Base-by-base conservation (phyloP, 1,140 invertebrate genomes). In the Proales similis region DNA sequence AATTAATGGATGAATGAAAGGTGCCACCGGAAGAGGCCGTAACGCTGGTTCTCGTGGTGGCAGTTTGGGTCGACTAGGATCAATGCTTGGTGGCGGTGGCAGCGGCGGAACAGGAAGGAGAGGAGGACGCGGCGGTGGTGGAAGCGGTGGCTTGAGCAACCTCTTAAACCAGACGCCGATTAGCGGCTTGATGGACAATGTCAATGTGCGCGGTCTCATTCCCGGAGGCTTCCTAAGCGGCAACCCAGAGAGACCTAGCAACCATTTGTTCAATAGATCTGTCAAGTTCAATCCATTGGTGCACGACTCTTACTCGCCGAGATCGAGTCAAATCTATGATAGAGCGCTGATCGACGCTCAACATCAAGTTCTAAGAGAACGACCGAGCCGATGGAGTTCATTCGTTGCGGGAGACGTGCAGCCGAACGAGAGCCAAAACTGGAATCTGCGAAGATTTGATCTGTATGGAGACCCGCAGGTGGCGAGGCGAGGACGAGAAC, bases 241-340 rank as follows among this genome's bases (percentile, higher is more conserved):
- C n/a, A n/a, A n/a, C n/a, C n/a, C n/a, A n/a, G n/a, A n/a, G n/a
- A n/a, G n/a, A n/a, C n/a, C n/a, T n/a, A n/a, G n/a, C n/a, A n/a
- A n/a, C n/a, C n/a, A n/a, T n/a, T n/a, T n/a, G n/a, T n/a, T n/a
- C 1, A 42, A 57, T 26, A 19, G 38, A 5, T 57, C 51, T 20
- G 51, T 57, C 9, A 57, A 57, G 45, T 57, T 57, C 27, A 57
- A 57, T 14, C 51, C 51, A 12, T 26, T 57, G 22, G 51, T 57
- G 7, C 51, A 57, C 29, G 45, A 57, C n/a, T 57, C 45, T 29
- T 57, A 57, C 27, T 57, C 39, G 27, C 45, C 51, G 7, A 29
- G 27, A 32, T 57, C 51, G 12, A 53, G 48, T 14, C 51, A 57
- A 11, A 42, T 24, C 11, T 57, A 57, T 14, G 51, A 57, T 36